Evolutionary conservation across 1,140 invertebrate genomes (phyloP).

Genomic region (Drosophila melanogaster): Release_6_plus_ISO1_MT NC_004354.4:6842501-6843000

Average conservation of each 20-base stretch:
- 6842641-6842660: slow-evolving; percentile 60
- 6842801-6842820: slow-evolving; percentile 83
- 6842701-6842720: slow-evolving; percentile 46
- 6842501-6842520: slow-evolving; percentile 30
- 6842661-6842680: slow-evolving; percentile 54
- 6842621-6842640: slow-evolving; percentile 62
- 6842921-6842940: slow-evolving; percentile 7
- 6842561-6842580: slow-evolving; percentile 56
- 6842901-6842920: slow-evolving; percentile 28
- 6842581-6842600: slow-evolving; percentile 58
- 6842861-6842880: slow-evolving; percentile 85
- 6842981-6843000: slow-evolving; percentile 90
- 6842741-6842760: slow-evolving; percentile 87
- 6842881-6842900: slow-evolving; percentile 33
- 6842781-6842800: slow-evolving; percentile 90
- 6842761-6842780: slow-evolving; percentile 92
- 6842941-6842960: slow-evolving; percentile 84
- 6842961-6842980: slow-evolving; percentile 89
- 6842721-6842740: slow-evolving; percentile 60
- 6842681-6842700: slow-evolving; percentile 57
- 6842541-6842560: slow-evolving; percentile 72
- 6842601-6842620: slow-evolving; percentile 84
- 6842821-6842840: slow-evolving; percentile 89
- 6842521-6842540: slow-evolving; percentile 70
- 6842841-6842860: slow-evolving; percentile 91